These are phyloP conservation scores for Yponomeuta sedellus DNA, from an alignment of 2,888 invertebrate species.

Conservation along the genomic window DNA sequence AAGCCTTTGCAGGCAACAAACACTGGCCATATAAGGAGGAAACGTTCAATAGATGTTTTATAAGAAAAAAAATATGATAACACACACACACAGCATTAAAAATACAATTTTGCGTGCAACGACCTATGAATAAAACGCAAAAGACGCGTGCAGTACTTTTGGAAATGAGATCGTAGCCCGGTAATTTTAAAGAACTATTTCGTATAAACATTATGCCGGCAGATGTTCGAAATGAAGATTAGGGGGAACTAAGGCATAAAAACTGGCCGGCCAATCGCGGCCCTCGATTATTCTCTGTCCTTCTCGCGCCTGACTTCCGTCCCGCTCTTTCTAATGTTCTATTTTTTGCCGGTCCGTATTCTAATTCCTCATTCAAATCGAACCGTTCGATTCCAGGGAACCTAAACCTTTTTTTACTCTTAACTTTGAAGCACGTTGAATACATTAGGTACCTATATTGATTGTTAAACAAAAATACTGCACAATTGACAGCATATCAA, in stretches of 20 bases:
- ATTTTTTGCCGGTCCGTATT: conserved; percentile 71
- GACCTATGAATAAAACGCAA: conserved; percentile 47
- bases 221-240: conserved; percentile 74
- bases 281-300: conserved; percentile 41
- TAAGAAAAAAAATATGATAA: conserved; percentile 31
- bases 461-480: no score
- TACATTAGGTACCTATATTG: no score
- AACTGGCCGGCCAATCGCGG: conserved; percentile 70
- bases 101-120: conserved; percentile 60
- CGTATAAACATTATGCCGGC: conserved; percentile 65
- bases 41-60: conserved; percentile 60
- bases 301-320: conserved; percentile 42
- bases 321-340: conserved; percentile 68
- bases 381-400: conserved; percentile 61
- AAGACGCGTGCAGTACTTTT: conserved; percentile 38
- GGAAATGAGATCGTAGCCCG: conserved; percentile 61
- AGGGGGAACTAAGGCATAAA: conserved; percentile 75
- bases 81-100: conserved; percentile 36
- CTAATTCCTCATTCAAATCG: conserved; percentile 73
- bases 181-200: conserved; percentile 69
- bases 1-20: conserved; percentile 8
- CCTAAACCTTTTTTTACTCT: conserved; percentile 45
- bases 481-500: no score
- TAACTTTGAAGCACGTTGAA: no score
- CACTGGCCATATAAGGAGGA: conserved; percentile 56